Base-by-base conservation (phyloP, 92 coral and sea anemone species). In the Virgularia gustaviana region DNA sequence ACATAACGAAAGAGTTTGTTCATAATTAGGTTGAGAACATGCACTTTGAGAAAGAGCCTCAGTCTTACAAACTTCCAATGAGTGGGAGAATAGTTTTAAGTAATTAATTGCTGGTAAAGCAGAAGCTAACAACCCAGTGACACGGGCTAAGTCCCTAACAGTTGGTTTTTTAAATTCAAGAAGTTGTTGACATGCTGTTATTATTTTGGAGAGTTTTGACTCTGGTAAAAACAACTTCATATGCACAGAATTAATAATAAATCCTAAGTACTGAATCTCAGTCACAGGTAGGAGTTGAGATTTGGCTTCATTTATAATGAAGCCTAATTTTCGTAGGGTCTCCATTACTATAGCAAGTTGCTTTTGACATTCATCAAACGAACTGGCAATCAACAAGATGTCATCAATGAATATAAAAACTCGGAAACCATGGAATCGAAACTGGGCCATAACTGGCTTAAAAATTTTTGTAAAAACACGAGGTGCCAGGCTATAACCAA, bases 401-500 rank as follows among this genome's bases (percentile, higher is more conserved):
- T 83, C 80, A 64, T 71, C 87, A 6, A 83, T 49, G 43, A 45
- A 72, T 4, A 63, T 33, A 24, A 71, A 23, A 1, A 55, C 44
- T 33, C 83, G 71, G 19, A 60, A 24, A n/a, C 83, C 81, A 45
- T 44, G 67, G 29, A 42, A 28, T 22, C 76, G 32, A 15, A 75
- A 34, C 37, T 45, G 31, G 19, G 83, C 66, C 0, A 63, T 28
- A 53, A 83, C 57, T 4, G 88, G 84, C 29, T 83, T 83, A 20
- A 81, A 62, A 5, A 85, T 36, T 70, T 84, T 84, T 12, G 85
- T 84, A 58, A 84, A 84, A 22, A 75, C 82, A 15, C 82, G 49
- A 24, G 85, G 88, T 10, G 88, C 85, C 9, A 84, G 62, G 44
- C 78, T 74, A 41, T 80, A 72, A 4, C 81, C 85, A 49, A 81